phyloP scores from a whole-genome alignment of 2,888 invertebrate genomes.

The Hemithea aestivaria region DNA sequence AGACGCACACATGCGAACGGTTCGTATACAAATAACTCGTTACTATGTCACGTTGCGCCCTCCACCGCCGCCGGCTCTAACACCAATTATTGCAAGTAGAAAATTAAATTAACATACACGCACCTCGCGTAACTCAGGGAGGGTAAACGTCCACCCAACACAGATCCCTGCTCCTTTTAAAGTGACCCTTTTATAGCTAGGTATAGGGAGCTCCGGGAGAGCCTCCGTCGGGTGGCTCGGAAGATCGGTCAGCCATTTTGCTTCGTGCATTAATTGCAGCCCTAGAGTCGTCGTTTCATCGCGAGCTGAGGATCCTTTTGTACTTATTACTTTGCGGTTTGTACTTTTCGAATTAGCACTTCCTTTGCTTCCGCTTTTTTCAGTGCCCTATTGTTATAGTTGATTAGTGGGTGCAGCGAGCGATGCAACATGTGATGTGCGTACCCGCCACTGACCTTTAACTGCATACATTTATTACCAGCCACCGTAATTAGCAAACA shows the following conservation, averaged over 20 bases:
- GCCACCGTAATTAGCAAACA: conserved; percentile 12
- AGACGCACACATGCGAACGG: conserved; percentile 42
- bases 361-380: conserved; percentile 62
- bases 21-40: conserved; percentile 52
- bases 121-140: conserved; percentile 57
- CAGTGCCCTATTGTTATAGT: conserved; percentile 56
- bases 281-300: conserved; percentile 67
- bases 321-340: conserved; percentile 69
- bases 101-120: conserved; percentile 78
- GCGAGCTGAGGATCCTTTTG: conserved; percentile 60
- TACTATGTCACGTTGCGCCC: conserved; percentile 53
- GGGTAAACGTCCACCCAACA: conserved; percentile 45
- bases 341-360: conserved; percentile 77
- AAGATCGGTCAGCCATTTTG: conserved; percentile 69
- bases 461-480: conserved; percentile 16
- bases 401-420: conserved; percentile 47
- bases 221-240: conserved; percentile 33
- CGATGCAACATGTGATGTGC: conserved; percentile 33
- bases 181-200: conserved; percentile 24
- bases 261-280: conserved; percentile 68
- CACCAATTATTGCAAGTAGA: conserved; percentile 71
- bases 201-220: conserved; percentile 14
- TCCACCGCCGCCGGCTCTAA: conserved; percentile 41
- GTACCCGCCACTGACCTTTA: conserved; percentile 20
- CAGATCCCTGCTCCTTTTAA: conserved; percentile 33